Evolutionary conservation across 2,113 vertebrate species (phyloP).

Genomic region (Anoplopoma fimbria): DNA sequence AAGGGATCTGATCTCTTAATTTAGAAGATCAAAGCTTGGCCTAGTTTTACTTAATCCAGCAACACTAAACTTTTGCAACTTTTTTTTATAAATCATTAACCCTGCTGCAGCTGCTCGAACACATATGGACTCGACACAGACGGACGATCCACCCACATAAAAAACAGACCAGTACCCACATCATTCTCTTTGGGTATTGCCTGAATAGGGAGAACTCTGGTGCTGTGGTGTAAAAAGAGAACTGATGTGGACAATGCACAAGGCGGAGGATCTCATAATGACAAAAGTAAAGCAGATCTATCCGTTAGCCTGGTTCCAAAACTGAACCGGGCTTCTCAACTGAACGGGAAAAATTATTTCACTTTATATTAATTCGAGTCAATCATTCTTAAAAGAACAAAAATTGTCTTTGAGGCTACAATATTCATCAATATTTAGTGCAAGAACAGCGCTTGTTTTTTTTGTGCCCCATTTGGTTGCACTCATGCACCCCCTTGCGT

Average conservation of each 20-base stretch:
- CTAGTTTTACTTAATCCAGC: constrained; percentile 20
- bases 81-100: not conserved
- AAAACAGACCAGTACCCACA: not conserved
- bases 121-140: not conserved
- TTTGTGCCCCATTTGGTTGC: not conserved
- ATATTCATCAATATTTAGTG: not conserved
- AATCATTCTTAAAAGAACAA: not conserved
- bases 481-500: not conserved
- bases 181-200: not conserved
- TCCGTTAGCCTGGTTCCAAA: not conserved
- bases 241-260: not conserved
- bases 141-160: not conserved
- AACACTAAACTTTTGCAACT: not conserved
- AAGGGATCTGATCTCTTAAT: not conserved
- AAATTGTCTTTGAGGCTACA: not conserved
- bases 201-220: too few species aligned
- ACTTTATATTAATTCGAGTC: too few species aligned
- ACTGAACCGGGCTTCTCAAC: too few species aligned
- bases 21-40: constrained; percentile 4
- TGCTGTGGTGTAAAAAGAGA: not conserved
- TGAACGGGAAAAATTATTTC: too few species aligned
- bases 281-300: too few species aligned
- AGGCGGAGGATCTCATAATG: not conserved
- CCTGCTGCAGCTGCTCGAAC: not conserved
- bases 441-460: not conserved